These are phyloP conservation scores for Chlamydotis undulata DNA, from an alignment of 2,113 vertebrate genomes.

Conservation along the genomic window DNA sequence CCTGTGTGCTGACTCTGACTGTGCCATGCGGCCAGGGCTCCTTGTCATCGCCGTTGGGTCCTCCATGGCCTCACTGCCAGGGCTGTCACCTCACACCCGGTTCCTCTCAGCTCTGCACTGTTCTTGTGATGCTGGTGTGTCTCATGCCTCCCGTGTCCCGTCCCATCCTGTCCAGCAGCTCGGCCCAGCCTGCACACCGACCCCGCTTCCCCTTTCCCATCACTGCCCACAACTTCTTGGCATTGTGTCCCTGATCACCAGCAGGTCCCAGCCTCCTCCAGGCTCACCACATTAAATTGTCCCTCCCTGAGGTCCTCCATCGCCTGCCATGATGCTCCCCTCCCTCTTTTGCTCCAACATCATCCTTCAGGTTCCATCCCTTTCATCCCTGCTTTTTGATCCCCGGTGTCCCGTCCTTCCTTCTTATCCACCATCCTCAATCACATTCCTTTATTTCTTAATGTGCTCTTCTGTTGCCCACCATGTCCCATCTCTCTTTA, in stretches of 20 bases:
- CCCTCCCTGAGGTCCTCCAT: background rate
- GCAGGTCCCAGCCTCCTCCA: background rate
- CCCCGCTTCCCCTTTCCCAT: background rate
- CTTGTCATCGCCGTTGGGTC: rapidly evolving
- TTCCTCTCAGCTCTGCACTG: background rate
- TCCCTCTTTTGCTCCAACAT: background rate
- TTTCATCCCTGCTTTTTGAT: background rate
- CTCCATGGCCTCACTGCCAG: background rate
- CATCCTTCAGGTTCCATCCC: background rate
- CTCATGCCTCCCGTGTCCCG: rapidly evolving
- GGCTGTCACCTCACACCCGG: background rate
- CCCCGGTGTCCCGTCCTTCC: background rate
- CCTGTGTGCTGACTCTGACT: background rate
- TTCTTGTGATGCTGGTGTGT: background rate
- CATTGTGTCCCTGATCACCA: background rate
- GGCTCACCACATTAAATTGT: background rate
- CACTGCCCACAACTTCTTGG: background rate
- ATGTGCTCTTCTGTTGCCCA: background rate
- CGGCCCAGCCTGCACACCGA: background rate
- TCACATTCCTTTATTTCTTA: background rate
- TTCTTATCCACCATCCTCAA: background rate
- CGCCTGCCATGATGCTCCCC: background rate
- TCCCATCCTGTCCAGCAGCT: background rate
- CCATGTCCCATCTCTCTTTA: background rate
- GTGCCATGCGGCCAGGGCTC: background rate